A percentile compares a stretch with the other conserved stretches of the same genome.
phyloP scores from a whole-genome alignment of 2,797 vertebrate species.

The Tiaroga cobitis region DNA sequence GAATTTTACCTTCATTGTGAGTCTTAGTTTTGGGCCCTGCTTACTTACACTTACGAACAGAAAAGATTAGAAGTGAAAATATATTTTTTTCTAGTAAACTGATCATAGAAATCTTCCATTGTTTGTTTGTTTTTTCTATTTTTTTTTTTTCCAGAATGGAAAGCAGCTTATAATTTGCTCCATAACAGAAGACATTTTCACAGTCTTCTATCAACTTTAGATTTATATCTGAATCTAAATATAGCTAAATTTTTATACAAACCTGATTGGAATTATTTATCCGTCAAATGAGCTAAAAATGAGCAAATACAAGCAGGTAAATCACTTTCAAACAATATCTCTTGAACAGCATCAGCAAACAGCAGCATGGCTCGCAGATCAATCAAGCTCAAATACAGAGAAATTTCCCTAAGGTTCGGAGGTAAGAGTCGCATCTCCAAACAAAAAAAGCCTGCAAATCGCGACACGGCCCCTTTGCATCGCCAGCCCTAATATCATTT shows the following conservation, averaged over 20 bases:
- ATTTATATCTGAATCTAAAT: constrained; percentile 21
- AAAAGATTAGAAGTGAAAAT: constrained; percentile 19
- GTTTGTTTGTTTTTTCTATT: constrained; percentile 16
- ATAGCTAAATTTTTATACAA: constrained; percentile 3
- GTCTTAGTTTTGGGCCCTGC: background rate
- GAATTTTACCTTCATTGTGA: background rate
- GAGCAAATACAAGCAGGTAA: constrained; percentile 37
- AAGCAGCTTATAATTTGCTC: background rate
- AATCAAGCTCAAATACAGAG: constrained; percentile 74
- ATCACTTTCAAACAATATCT: constrained; percentile 33
- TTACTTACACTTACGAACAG: background rate
- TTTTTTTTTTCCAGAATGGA: constrained; percentile 6
- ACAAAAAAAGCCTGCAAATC: constrained; percentile 68
- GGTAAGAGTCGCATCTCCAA: constrained; percentile 61
- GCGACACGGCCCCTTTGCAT: constrained; percentile 70
- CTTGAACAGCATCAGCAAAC: constrained; percentile 45
- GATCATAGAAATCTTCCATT: constrained; percentile 29
- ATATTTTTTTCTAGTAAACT: constrained; percentile 32
- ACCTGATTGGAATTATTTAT: constrained; percentile 31
- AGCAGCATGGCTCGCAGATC: constrained; percentile 72
- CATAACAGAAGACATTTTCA: background rate
- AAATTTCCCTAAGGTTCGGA: constrained; percentile 78
- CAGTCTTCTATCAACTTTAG: constrained; percentile 14
- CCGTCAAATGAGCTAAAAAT: constrained; percentile 27
- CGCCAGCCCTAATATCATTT: constrained; percentile 73